These are phyloP conservation scores for Perizoma flavofasciatum DNA, from an alignment of 2,888 invertebrate genomes.

Conservation along the genomic window DNA sequence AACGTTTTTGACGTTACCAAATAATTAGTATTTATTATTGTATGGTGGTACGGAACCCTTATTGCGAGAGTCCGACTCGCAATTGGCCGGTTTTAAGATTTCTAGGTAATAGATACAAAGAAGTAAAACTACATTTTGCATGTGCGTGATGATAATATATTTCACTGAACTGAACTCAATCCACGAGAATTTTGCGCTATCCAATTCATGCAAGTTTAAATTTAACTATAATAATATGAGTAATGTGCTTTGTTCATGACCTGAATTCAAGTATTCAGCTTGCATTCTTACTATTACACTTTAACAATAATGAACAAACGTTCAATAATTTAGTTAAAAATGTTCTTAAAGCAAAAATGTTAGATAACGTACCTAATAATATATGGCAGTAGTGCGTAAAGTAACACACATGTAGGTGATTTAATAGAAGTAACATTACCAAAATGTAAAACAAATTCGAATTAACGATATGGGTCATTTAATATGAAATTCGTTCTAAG, in stretches of 20 bases:
- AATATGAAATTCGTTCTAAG: no score
- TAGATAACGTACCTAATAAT: not conserved
- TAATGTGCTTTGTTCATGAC: slow-evolving; percentile 76
- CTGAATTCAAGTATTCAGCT: slow-evolving; percentile 55
- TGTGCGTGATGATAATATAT: slow-evolving; percentile 82
- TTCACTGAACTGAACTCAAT: slow-evolving; percentile 76
- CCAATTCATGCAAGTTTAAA: slow-evolving; percentile 70
- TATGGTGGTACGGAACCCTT: no score
- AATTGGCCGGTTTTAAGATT: no score
- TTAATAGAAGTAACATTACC: no score
- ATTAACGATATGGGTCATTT: no score
- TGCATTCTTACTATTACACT: slow-evolving; percentile 42
- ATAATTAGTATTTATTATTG: no score
- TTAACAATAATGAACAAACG: slow-evolving; percentile 66
- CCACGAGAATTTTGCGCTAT: slow-evolving; percentile 71
- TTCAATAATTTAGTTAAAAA: slow-evolving; percentile 69
- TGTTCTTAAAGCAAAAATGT: slow-evolving; percentile 37
- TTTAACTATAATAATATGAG: slow-evolving; percentile 65
- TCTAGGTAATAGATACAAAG: slow-evolving; percentile 1
- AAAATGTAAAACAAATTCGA: no score
- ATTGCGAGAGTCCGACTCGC: no score
- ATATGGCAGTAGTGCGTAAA: no score
- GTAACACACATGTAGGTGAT: no score
- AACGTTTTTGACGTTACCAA: no score
- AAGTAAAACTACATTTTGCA: slow-evolving; percentile 73